These are phyloP conservation scores for Turritopsis rubra DNA, from an alignment of 30 jellyfish, hydroid and myxozoan species.

Conservation along the genomic window DNA sequence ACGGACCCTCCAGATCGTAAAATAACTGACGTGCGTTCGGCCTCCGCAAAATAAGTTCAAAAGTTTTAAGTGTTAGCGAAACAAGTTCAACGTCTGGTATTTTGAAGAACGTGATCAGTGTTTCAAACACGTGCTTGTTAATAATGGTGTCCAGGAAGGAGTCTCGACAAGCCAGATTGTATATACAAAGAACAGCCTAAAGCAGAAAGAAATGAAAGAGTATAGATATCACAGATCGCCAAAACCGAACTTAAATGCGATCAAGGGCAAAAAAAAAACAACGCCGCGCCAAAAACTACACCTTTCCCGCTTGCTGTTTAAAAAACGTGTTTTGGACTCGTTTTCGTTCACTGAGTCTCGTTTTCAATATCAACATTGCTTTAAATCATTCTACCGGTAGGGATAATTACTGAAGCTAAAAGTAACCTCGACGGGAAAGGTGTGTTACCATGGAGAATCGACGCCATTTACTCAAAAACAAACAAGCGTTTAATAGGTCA, in stretches of 20 bases:
- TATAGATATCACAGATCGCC: neutral
- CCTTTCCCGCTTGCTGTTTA: neutral
- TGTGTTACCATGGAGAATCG: too few relatives aligned
- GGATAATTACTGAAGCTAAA: too few relatives aligned
- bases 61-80: neutral
- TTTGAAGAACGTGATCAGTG: constrained; percentile 16
- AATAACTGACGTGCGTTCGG: constrained; percentile 5
- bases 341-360: too few relatives aligned
- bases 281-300: too few relatives aligned
- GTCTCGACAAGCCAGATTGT: constrained; percentile 16
- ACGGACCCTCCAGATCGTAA: constrained; percentile 25
- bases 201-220: neutral
- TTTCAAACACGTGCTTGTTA: neutral
- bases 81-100: constrained; percentile 20
- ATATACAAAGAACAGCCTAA: constrained; percentile 36
- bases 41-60: constrained; percentile 16
- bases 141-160: neutral
- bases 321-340: neutral
- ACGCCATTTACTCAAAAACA: too few relatives aligned
- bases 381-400: too few relatives aligned
- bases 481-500: too few relatives aligned
- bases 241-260: neutral
- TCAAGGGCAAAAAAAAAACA: too few relatives aligned
- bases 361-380: too few relatives aligned
- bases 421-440: too few relatives aligned